Conservation (phyloP, 2,888 invertebrate genomes). For the Adineta ricciae region DNA sequence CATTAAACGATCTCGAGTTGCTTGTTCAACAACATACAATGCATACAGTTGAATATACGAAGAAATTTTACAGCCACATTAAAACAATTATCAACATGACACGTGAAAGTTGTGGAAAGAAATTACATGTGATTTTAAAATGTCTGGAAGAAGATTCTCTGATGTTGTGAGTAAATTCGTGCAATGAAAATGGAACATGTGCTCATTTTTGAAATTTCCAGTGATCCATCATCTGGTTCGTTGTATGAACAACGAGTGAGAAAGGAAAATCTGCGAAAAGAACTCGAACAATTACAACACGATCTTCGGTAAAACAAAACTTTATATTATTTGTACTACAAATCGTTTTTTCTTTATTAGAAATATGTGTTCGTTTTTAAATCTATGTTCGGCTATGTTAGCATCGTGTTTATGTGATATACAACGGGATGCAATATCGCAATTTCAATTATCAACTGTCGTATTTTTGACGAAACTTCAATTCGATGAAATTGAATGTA, state of each 20-base stretch:
- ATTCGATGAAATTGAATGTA: constrained; percentile 1
- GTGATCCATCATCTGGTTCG: background rate
- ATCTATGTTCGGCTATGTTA: background rate
- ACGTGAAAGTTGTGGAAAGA: constrained; percentile 2
- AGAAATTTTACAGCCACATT: constrained; percentile 1
- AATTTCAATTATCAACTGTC: background rate
- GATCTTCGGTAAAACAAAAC: background rate
- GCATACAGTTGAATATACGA: background rate
- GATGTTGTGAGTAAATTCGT: background rate
- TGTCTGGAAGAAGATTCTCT: background rate
- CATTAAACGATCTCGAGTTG: background rate
- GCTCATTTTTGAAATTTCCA: background rate
- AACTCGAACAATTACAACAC: constrained; percentile 18
- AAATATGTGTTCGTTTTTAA: constrained; percentile 17
- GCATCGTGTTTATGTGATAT: constrained; percentile 1
- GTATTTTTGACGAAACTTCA: background rate
- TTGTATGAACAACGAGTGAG: constrained; percentile 11
- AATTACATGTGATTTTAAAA: constrained; percentile 9
- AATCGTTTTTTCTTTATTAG: background rate
- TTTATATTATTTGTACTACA: background rate
- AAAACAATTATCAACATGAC: constrained; percentile 1
- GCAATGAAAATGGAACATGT: background rate
- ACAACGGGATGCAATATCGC: background rate
- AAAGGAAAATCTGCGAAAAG: background rate
- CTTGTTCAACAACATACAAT: background rate